Evolutionary conservation across 2,113 vertebrate species (phyloP), one percentile per base, ranked within the genome.

Genomic region (Dendrocopos noguchii): DNA sequence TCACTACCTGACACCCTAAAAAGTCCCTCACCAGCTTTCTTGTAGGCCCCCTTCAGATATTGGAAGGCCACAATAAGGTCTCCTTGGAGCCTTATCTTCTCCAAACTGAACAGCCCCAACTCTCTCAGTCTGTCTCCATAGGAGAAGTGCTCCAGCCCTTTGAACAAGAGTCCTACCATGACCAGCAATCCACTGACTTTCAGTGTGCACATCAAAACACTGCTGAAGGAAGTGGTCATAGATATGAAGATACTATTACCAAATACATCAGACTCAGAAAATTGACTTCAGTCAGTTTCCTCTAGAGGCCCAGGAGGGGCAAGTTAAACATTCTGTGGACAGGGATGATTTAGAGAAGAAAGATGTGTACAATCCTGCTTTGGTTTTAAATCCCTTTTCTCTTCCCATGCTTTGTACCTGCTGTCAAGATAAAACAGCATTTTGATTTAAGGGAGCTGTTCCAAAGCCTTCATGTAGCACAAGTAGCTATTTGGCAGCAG

Each of bases 371-470:
- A 80, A 70, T 80, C 46, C 60, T 63, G 21, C 84, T 91, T 94
- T 82, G 31, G 71, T 93, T 94, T 91, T 17, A 89, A 93, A 92
- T n/a, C 36, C 31, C 36, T 87, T 87, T 91, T 89, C 84, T 81
- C 71, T 91, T 87, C 36, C 17, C 12, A 19, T 87, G 75, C 60
- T 91, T 89, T 91, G 33, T 71, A 93, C 56, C 64, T 74, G 31
- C 60, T 92, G 64, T 77, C 84, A 75, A 88, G 78, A 92, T 95
- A 55, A 90, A 88, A 76, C 10, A 91, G 55, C 36, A 20, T 93
- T 93, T 94, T 93, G 92, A 87, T 89, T 84, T 92, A 87, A 87
- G 78, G 67, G 91, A 92, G 87, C 66, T 0, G 0, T 83, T 90
- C 52, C 88, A 85, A 93, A 91, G 73, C 72, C 68, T 86, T 91